phyloP scores from a whole-genome alignment of 2,888 invertebrate species.

The Platycheirus rosarum region DNA sequence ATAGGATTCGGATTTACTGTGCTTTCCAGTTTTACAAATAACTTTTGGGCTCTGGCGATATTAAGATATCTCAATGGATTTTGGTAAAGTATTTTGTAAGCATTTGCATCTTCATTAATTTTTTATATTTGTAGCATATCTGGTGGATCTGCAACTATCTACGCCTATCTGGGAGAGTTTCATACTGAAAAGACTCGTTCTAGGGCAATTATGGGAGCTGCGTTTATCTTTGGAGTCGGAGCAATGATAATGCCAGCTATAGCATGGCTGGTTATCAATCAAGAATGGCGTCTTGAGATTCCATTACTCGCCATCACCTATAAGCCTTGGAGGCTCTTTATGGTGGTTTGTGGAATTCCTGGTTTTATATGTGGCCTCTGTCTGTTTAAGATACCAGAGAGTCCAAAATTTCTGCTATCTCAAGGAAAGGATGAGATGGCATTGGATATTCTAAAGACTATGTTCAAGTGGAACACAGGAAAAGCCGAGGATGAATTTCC shows the following conservation, averaged over 20 bases:
- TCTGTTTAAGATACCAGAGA: constrained; percentile 79
- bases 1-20: constrained; percentile 83
- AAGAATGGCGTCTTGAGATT: constrained; percentile 78
- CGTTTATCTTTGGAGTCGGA: constrained; percentile 80
- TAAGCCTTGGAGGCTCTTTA: constrained; percentile 80
- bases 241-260: constrained; percentile 79
- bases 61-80: constrained; percentile 84
- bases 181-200: constrained; percentile 83
- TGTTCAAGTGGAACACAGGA: constrained; percentile 78
- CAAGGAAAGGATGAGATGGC: constrained; percentile 77
- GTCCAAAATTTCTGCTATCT: constrained; percentile 79
- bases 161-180: constrained; percentile 84
- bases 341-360: constrained; percentile 79
- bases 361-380: constrained; percentile 78
- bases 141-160: constrained; percentile 83
- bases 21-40: constrained; percentile 83
- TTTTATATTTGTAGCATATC: constrained; percentile 77
- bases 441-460: constrained; percentile 77
- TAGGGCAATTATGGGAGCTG: constrained; percentile 81
- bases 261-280: constrained; percentile 80
- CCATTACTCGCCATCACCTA: constrained; percentile 77
- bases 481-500: constrained; percentile 75
- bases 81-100: constrained; percentile 80
- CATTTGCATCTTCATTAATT: too few relatives aligned
- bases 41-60: constrained; percentile 83